Evolutionary conservation across 2,113 vertebrate genomes (phyloP).

Genomic region (Chaetodon trifascialis): DNA sequence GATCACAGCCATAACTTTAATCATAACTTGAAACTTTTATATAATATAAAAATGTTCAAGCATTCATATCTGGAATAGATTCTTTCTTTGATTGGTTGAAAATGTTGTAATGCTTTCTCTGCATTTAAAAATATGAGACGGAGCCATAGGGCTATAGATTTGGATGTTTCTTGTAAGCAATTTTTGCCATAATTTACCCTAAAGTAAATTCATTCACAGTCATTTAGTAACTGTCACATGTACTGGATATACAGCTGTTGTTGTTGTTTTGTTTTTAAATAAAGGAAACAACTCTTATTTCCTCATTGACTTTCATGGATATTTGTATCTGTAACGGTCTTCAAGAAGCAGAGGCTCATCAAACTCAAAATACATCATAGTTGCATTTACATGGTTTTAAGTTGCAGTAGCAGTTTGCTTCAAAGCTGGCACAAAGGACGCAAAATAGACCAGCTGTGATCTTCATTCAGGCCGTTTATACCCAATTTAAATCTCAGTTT

Average conservation of each 20-base stretch:
- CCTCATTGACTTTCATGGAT: conserved; percentile 8
- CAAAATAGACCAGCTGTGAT: background rate
- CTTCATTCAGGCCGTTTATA: background rate
- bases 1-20: background rate
- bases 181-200: background rate
- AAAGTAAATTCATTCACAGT: too few relatives aligned
- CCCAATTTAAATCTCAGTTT: background rate
- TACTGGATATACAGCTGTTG: too few relatives aligned
- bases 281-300: background rate
- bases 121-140: background rate
- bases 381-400: background rate
- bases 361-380: background rate
- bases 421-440: background rate
- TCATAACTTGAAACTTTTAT: background rate
- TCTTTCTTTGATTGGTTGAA: too few relatives aligned
- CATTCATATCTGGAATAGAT: background rate
- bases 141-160: background rate
- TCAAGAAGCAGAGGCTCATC: background rate
- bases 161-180: background rate
- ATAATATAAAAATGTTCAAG: background rate
- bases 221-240: background rate
- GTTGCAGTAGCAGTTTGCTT: background rate
- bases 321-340: background rate
- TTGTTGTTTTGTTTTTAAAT: background rate
- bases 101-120: too few relatives aligned